Conservation (phyloP, 2,888 invertebrate genomes). For the Diarsia dahlii region DNA sequence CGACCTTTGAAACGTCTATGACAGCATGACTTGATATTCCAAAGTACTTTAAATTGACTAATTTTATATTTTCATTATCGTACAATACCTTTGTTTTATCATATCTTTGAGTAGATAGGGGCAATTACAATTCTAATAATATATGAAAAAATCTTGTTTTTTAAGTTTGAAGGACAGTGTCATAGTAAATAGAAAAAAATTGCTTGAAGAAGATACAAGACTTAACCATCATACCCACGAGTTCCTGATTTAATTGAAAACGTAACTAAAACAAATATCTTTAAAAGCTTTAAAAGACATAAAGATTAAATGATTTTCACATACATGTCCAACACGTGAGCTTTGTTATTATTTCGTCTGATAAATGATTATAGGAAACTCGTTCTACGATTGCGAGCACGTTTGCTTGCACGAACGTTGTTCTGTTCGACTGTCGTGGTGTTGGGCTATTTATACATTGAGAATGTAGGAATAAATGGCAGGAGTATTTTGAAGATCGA, state of each 20-base stretch:
- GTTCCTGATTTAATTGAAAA: not conserved
- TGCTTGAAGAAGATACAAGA: no score
- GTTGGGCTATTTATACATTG: not conserved
- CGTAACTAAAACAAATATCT: slow-evolving; percentile 3
- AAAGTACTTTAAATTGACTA: slow-evolving; percentile 4
- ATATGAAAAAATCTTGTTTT: not conserved
- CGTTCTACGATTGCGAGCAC: slow-evolving; percentile 20
- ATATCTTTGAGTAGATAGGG: not conserved
- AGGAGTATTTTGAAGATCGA: not conserved
- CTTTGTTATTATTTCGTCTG: slow-evolving; percentile 26
- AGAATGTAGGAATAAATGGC: not conserved
- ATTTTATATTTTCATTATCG: slow-evolving; percentile 17
- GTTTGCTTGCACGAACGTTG: not conserved
- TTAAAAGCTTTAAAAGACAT: not conserved
- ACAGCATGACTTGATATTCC: slow-evolving; percentile 11
- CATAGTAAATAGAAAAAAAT: not conserved
- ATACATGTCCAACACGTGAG: slow-evolving; percentile 28
- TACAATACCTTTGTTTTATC: slow-evolving; percentile 26
- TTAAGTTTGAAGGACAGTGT: not conserved
- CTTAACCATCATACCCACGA: no score
- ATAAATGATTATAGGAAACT: slow-evolving; percentile 13
- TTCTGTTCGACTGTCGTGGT: not conserved
- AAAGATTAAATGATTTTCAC: slow-evolving; percentile 36
- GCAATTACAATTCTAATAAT: not conserved
- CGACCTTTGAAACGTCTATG: slow-evolving; percentile 7